These are phyloP conservation scores for Priocnemis perturbator DNA, from an alignment of 2,888 invertebrate species.

Conservation along the genomic window DNA sequence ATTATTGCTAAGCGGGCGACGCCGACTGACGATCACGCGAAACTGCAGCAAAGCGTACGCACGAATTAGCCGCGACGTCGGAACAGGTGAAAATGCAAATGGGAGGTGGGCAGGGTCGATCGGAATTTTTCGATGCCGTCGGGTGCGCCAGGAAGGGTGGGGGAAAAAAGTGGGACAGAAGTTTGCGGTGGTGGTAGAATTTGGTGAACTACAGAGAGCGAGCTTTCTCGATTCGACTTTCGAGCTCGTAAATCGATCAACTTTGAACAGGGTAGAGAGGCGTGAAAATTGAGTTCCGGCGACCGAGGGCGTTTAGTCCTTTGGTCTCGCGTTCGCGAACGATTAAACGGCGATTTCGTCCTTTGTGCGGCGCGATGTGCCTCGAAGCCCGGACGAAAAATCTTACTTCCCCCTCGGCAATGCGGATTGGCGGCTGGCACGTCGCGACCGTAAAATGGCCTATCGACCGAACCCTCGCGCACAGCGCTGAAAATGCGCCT, in stretches of 20 bases:
- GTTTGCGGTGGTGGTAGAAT: too few species aligned
- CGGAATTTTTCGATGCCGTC: too few species aligned
- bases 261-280: too few species aligned
- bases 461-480: background rate
- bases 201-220: too few species aligned
- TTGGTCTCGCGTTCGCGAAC: slow-evolving; percentile 18
- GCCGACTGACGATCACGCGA: background rate
- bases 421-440: slow-evolving; percentile 30
- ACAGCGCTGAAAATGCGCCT: slow-evolving; percentile 16
- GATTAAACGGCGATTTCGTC: slow-evolving; percentile 21
- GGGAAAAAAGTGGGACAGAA: too few species aligned
- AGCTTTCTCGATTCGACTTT: too few species aligned
- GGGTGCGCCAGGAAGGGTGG: too few species aligned
- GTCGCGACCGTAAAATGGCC: slow-evolving; percentile 33
- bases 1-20: slow-evolving; percentile 37
- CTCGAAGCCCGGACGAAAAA: slow-evolving; percentile 26
- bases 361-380: slow-evolving; percentile 33
- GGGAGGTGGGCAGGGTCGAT: background rate
- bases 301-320: slow-evolving; percentile 16
- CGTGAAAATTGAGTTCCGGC: too few species aligned
- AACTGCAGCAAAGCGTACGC: background rate
- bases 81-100: background rate
- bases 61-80: background rate
- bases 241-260: too few species aligned
- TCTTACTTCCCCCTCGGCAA: slow-evolving; percentile 28